A percentile compares a stretch with the other conserved stretches of the same genome.
These are phyloP conservation scores for Drosophila eohydei DNA, from an alignment of 2,888 invertebrate genomes.

Conservation along the genomic window DNA sequence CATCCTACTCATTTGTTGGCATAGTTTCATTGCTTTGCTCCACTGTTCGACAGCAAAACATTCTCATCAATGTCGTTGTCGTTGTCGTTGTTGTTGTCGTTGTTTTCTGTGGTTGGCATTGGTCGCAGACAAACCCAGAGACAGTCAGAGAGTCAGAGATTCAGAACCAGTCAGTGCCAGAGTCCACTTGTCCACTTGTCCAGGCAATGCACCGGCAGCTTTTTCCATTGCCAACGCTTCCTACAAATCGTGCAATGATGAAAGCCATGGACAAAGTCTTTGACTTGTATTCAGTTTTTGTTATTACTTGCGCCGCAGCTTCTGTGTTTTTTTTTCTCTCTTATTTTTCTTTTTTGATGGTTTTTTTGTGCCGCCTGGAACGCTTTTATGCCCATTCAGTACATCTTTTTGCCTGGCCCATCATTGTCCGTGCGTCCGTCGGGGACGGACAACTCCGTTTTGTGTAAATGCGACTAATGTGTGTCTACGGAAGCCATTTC, in stretches of 20 bases:
- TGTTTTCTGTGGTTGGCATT: slow-evolving; percentile 40
- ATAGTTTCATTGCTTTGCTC: slow-evolving; percentile 13
- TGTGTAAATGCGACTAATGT: slow-evolving; percentile 82
- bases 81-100: slow-evolving; percentile 25
- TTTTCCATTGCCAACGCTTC: slow-evolving; percentile 29
- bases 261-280: slow-evolving; percentile 80
- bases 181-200: slow-evolving; percentile 46
- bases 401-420: slow-evolving; percentile 58
- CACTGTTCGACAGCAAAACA: slow-evolving; percentile 70
- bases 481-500: slow-evolving; percentile 81
- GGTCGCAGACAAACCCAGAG: slow-evolving; percentile 43
- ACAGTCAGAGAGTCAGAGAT: slow-evolving; percentile 19
- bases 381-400: slow-evolving; percentile 79
- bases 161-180: slow-evolving; percentile 42
- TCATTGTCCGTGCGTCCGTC: slow-evolving; percentile 38
- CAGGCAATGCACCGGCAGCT: slow-evolving; percentile 51
- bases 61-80: slow-evolving; percentile 76
- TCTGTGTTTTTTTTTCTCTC: slow-evolving; percentile 47
- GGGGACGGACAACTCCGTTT: slow-evolving; percentile 52
- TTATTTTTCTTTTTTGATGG: slow-evolving; percentile 25
- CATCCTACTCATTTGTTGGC: slow-evolving; percentile 6
- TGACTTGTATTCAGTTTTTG: slow-evolving; percentile 78
- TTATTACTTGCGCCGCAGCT: slow-evolving; percentile 61
- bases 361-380: slow-evolving; percentile 62
- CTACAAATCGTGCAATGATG: slow-evolving; percentile 79